Conservation (phyloP, 1,140 invertebrate species). For the Lasaia peninsularis region DNA sequence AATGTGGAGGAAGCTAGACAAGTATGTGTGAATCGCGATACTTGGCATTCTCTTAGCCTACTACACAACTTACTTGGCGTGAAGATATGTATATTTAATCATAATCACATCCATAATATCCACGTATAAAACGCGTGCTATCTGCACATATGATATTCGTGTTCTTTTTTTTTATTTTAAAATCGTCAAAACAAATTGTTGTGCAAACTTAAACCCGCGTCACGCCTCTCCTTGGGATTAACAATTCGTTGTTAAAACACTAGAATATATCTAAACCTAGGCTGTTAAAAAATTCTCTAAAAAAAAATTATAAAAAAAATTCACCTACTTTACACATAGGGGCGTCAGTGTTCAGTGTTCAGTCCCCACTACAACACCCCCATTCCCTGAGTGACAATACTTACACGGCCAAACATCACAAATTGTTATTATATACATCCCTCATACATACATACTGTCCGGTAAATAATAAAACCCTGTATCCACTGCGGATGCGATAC, state of each 20-base stretch:
- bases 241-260: slow-evolving; percentile 50
- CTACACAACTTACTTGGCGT: no score
- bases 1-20: no score
- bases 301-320: slow-evolving; percentile 2
- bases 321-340: neutral
- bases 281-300: slow-evolving; percentile 12
- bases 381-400: slow-evolving; percentile 57
- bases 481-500: neutral
- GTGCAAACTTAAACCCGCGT: slow-evolving; percentile 27
- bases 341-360: neutral
- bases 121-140: no score
- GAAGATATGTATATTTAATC: no score
- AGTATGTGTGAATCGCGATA: no score
- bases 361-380: slow-evolving; percentile 25
- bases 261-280: slow-evolving; percentile 22
- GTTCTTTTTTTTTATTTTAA: no score
- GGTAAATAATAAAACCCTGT: neutral
- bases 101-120: no score
- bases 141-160: no score
- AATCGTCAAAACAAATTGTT: no score
- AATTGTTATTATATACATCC: slow-evolving; percentile 37
- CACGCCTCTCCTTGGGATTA: slow-evolving; percentile 27
- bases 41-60: no score
- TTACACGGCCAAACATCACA: slow-evolving; percentile 63
- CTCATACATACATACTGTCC: slow-evolving; percentile 21